Base-by-base conservation (phyloP, 92 coral and sea anemone species). In the Virgularia gustaviana region DNA sequence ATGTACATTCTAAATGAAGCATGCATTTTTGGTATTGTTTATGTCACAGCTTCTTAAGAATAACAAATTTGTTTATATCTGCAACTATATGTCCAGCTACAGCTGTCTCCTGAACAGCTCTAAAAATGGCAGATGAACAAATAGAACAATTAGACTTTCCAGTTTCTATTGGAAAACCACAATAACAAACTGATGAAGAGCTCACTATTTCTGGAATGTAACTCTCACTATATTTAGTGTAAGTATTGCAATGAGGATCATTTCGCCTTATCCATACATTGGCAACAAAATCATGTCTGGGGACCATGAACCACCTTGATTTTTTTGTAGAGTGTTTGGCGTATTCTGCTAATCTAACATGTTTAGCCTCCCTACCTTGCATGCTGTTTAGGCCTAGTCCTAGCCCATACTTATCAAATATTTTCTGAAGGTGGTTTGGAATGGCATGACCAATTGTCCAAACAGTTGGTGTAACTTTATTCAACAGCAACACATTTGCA, bases 281-380 rank as follows among this genome's bases (percentile, higher is more conserved):
- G 6, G 55, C 51, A 62, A 85, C 63, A 57, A 43, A 81, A 63
- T 85, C 89, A 64, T 81, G 86, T 23, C 89, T 79, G 36, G 76
- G 47, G 55, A 80, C 89, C 41, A 76, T 81, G 39, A 38, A 70
- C 89, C 83, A 85, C 15, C 83, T 56, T 43, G 64, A 49, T 32
- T 63, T 23, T 23, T 75, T 65, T 22, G 85, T 85, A 58, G 88
- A 22, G 33, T 85, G 88, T 29, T 72, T 84, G 37, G 85, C 73
- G 79, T 73, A 79, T 70, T 85, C 78, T 53, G 71, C 47, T 18
- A 85, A 63, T 57, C 71, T 80, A 9, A 85, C 85, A 63, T 80
- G 89, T 51, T 85, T 85, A 27, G 85, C 83, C 36, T 80, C 83
- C 29, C 85, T 35, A 49, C 83, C 80, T 49, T 85, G 89, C 89